Evolutionary conservation across 2,888 invertebrate species (phyloP), one percentile per base, ranked within the genome.

Genomic region (Pediacus dermestoides): DNA sequence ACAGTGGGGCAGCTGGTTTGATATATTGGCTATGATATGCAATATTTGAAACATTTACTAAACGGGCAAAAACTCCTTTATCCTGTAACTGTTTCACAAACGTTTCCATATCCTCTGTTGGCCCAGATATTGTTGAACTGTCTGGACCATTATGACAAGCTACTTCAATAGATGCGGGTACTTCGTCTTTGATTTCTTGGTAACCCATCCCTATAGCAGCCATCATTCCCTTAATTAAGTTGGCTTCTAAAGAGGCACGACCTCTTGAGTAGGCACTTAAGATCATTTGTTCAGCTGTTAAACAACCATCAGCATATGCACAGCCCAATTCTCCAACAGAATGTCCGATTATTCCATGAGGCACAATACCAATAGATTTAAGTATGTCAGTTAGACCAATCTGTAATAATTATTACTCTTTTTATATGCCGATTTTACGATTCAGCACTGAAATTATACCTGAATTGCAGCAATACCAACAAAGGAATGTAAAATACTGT

Each of bases 261-360:
- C 90, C 91, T 56, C 92, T 75, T 64, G 85, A 86, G 67, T 91
- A 92, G 0, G 92, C 85, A 0, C 85, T 77, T 4, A 90, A 68
- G 40, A 94, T 82, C 74, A 88, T 86, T 70, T 94, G 85, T 58
- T 91, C 88, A 0, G 85, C 80, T 0, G 90, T 88, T 51, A 95
- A 78, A 50, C 88, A 86, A 0, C 89, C 91, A 66, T 96, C 96
- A 2, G 92, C 93, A 70, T 96, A 96, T 0, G 89, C 93, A 67
- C 96, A 95, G 1, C 90, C 93, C 3, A 96, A 73, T 67, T 96
- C 96, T 12, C 96, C 96, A 0, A 92, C 88, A 4, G 94, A 94
- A 68, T 95, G 94, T 1, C 96, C 92, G 40, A 87, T 77, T 40
- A 86, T 77, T 8, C 82, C 80, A 65, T 86, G 85, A 1, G 85